Conservation (phyloP, 2,888 invertebrate genomes). For the Conistra vaccinii region DNA sequence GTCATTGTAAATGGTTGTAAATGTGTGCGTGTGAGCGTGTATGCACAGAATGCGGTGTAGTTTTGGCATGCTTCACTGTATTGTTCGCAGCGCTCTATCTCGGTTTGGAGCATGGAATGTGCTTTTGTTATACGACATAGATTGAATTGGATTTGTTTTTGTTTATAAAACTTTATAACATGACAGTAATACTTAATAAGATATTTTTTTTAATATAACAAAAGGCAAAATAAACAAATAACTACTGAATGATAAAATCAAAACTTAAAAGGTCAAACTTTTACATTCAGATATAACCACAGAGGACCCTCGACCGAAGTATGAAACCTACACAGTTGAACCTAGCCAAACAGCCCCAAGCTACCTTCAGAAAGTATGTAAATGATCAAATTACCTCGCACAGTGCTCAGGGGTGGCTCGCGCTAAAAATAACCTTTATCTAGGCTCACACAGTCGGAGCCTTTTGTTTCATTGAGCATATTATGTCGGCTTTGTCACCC, state of each 20-base stretch:
- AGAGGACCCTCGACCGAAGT: background rate
- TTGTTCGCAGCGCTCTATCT: no score
- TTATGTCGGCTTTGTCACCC: background rate
- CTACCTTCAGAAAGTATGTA: conserved; percentile 37
- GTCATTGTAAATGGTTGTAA: no score
- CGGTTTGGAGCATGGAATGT: background rate
- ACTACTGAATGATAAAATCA: background rate
- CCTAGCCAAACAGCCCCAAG: conserved; percentile 4
- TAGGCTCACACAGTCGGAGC: background rate
- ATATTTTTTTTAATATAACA: background rate
- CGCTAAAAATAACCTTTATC: conserved; percentile 40
- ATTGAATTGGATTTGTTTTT: background rate
- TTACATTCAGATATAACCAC: background rate
- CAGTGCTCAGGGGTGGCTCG: background rate
- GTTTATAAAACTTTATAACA: background rate
- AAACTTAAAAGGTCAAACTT: background rate
- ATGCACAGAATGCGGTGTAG: no score
- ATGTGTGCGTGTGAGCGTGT: no score
- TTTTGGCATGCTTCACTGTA: no score
- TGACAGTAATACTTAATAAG: background rate
- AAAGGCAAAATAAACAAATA: background rate
- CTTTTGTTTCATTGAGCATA: conserved; percentile 23
- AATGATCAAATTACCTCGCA: conserved; percentile 27
- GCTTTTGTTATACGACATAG: background rate
- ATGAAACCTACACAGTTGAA: conserved; percentile 2